Base-by-base conservation (phyloP, 2,888 invertebrate species). In the Cyclophora punctaria region DNA sequence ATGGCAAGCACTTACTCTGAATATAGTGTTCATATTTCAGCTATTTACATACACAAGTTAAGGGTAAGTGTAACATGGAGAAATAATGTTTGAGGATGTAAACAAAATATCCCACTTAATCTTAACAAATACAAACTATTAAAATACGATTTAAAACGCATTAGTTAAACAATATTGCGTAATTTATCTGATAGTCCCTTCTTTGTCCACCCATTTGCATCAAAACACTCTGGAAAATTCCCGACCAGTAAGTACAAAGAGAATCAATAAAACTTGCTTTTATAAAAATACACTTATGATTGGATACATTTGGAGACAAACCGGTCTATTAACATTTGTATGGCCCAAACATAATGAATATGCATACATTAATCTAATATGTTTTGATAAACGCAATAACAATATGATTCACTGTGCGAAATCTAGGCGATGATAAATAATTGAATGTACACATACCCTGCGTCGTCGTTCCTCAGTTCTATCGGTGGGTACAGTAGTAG, bases 401-500 rank as follows among this genome's bases (percentile, higher is more conserved):
- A 66, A 41, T 40, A 71, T 77, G 74, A 80, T 63, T 69, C 65
- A 66, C 51, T 44, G 42, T 7, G 7, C 33, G 42, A 34, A 50
- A 47, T 47, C 44, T 41, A 20, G 20, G 20, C 20, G 20, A 20
- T 20, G 20, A 20, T 20, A 20, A 20, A 20, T 20, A 20, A 20
- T 20, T 52, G 46, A 35, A 46, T 40, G 48, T 50, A 46, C 48
- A 64, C 81, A 73, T 67, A 89, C 89, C 74, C 88, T 77, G 49
- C 89, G 86, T 49, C 89, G 83, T 43, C 89, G 80, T 63, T 89
- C 89, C 47, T 87, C 86, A 49, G 82, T 89, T 58, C 78, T 79
- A 57, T 84, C 89, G 43, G 72, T 74, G 40, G 87, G 79, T 59
- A 80, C 57, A 20, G 85, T 76, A 40, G 85, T 80, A 49, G 85